Base-by-base conservation (phyloP, 2,797 vertebrate species). In the Ptychobarbus kaznakovi region DNA sequence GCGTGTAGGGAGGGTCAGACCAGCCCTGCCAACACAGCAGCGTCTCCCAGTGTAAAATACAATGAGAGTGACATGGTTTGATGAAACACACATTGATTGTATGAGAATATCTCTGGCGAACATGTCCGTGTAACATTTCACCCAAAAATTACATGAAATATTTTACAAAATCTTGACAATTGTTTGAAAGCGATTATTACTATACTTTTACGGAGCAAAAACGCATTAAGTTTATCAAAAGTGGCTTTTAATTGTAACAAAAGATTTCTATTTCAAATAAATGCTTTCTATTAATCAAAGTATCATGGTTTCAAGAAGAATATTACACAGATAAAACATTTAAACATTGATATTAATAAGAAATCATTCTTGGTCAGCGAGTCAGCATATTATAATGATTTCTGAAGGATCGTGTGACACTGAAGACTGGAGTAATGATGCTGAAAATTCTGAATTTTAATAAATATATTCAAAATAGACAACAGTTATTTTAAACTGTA, bases 1-100 rank as follows among this genome's bases (percentile, higher is more conserved):
- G 77, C 65, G 56, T 84, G 56, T 78, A 73, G 69, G 58, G 46
- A 82, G 44, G 80, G 81, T 87, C 82, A 85, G 74, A 25, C 18
- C 51, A 28, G 22, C 44, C 80, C 25, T 65, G 38, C n/a, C 42
- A 4, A 73, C 42, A 46, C 42, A 46, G 22, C 76, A 86, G 40
- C 2, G 15, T 6, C 40, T 72, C 70, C 42, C 56, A 63, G 16
- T 25, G 70, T 73, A 44, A 46, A 25, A 66, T 40, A 20, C 18
- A 1, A 76, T 38, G 32, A 58, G 35, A 77, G 40, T 22, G 3
- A 44, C 25, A 75, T 1, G 65, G 63, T 69, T 68, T 51, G 46
- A 42, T 38, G 35, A 77, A 49, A 85, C 73, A 66, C 6, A 82
- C 51, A 81, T 32, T 22, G 49, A 53, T 56, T 53, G 49, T 18